Evolutionary conservation across 1,140 invertebrate genomes (phyloP).

Genomic region (Drosophila bocqueti): DNA sequence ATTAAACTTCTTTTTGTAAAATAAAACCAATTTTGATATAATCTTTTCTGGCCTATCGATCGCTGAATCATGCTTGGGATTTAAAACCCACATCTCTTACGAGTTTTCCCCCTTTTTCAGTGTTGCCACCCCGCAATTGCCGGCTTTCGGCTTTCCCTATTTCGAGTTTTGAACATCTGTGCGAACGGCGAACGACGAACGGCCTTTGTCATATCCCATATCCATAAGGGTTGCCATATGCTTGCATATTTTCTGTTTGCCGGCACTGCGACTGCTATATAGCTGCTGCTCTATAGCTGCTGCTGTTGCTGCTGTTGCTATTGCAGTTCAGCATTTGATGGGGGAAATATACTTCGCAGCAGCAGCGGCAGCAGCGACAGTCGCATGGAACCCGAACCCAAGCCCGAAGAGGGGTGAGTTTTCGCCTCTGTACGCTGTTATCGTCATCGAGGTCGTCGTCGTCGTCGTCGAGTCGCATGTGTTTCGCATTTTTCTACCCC

Average conservation of each 20-base stretch:
- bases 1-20: neutral
- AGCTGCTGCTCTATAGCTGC: neutral
- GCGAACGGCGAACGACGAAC: slow-evolving; percentile 20
- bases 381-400: slow-evolving; percentile 18
- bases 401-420: slow-evolving; percentile 64
- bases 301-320: slow-evolving; percentile 4
- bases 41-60: slow-evolving; percentile 13
- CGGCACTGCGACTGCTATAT: slow-evolving; percentile 7
- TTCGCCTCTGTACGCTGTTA: slow-evolving; percentile 63
- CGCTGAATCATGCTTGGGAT: slow-evolving; percentile 17
- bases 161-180: slow-evolving; percentile 53
- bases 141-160: slow-evolving; percentile 35
- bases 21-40: neutral
- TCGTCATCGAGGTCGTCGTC: slow-evolving; percentile 73
- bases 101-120: slow-evolving; percentile 41
- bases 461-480: slow-evolving; percentile 69
- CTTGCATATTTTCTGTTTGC: slow-evolving; percentile 70
- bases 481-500: slow-evolving; percentile 80
- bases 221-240: slow-evolving; percentile 80
- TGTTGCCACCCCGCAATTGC: slow-evolving; percentile 63
- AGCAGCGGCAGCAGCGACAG: neutral
- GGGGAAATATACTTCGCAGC: slow-evolving; percentile 51
- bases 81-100: slow-evolving; percentile 11
- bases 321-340: slow-evolving; percentile 43
- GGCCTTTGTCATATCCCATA: slow-evolving; percentile 48